Percentiles rank a stretch among this genome's conserved stretches.
phyloP scores from a whole-genome alignment of 2,888 invertebrate species.

The Drosophila birchii region DNA sequence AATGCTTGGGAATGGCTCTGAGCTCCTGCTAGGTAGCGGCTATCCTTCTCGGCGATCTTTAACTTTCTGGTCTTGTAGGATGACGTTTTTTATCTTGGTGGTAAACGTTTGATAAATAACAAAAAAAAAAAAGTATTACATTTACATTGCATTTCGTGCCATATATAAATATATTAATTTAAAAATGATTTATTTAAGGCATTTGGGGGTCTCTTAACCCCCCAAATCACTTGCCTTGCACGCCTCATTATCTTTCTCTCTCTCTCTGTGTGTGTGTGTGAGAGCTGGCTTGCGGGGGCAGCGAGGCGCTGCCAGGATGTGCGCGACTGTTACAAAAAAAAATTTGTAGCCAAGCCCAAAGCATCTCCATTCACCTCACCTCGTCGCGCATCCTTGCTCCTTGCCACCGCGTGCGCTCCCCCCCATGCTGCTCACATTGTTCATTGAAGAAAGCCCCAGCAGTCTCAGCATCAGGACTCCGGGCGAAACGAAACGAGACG shows the following conservation, averaged over 20 bases:
- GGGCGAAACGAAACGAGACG: slow-evolving; percentile 31
- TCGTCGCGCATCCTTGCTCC: slow-evolving; percentile 16
- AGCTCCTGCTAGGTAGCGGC: too few species aligned
- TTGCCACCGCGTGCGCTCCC: not conserved
- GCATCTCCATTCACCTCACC: slow-evolving; percentile 17
- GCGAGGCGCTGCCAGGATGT: slow-evolving; percentile 15
- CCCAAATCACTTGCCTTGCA: not conserved
- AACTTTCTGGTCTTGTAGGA: too few species aligned
- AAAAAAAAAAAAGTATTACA: too few species aligned
- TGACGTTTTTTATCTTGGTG: too few species aligned
- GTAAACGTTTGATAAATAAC: too few species aligned
- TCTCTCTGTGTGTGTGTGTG: not conserved
- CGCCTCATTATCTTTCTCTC: not conserved
- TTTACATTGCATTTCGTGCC: not conserved
- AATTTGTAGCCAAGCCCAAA: slow-evolving; percentile 47
- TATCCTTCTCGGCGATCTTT: too few species aligned
- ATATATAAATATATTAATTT: too few species aligned
- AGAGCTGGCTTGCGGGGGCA: not conserved
- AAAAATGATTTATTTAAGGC: not conserved
- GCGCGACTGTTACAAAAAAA: slow-evolving; percentile 52
- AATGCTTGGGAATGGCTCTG: too few species aligned
- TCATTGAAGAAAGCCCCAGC: slow-evolving; percentile 51
- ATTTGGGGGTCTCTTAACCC: not conserved
- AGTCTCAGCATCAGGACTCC: slow-evolving; percentile 33
- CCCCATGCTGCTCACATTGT: slow-evolving; percentile 11